Conservation (phyloP, 2,797 vertebrate species). For the Falco cherrug region DNA sequence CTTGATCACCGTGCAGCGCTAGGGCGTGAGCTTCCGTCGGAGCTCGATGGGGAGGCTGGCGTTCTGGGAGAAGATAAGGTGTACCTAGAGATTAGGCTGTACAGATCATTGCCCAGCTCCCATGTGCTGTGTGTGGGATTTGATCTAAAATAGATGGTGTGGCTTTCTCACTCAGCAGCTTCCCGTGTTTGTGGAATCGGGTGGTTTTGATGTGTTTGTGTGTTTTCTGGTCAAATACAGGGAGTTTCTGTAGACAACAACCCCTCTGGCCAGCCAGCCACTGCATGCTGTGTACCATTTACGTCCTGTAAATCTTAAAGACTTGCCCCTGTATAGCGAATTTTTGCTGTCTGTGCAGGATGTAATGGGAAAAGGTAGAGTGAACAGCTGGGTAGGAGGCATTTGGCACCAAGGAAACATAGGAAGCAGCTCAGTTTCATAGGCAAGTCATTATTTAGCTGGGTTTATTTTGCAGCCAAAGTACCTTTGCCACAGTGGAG, state of each 20-base stretch:
- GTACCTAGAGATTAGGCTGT: neutral
- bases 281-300: neutral
- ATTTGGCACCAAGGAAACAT: neutral
- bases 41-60: neutral
- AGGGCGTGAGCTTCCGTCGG: neutral
- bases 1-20: neutral
- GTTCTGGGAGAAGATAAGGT: neutral
- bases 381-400: neutral
- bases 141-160: neutral
- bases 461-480: neutral
- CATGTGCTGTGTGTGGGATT: fast-evolving
- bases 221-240: neutral
- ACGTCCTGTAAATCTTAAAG: neutral
- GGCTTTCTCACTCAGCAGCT: neutral
- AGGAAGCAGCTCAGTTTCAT: neutral
- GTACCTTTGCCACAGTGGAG: neutral
- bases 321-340: neutral
- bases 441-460: slow-evolving; percentile 17
- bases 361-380: neutral
- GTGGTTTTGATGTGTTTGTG: neutral
- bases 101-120: neutral
- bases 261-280: neutral
- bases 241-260: neutral
- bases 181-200: neutral
- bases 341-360: neutral